A percentile compares a stretch with the other conserved stretches of the same genome.
phyloP scores from a whole-genome alignment of 2,888 invertebrate genomes.

The Polia nebulosa region DNA sequence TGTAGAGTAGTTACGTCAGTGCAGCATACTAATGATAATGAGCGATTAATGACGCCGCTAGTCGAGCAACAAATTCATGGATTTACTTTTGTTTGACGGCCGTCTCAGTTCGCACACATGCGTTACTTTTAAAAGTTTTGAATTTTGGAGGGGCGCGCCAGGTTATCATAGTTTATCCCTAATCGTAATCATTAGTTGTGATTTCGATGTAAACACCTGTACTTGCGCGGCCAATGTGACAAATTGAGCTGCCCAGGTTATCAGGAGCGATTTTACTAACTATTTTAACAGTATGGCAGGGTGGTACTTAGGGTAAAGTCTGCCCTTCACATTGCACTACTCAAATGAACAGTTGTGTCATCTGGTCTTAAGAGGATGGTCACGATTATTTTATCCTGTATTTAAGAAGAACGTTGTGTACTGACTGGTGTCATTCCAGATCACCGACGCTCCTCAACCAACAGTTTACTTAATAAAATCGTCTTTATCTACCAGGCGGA shows the following conservation, averaged over 20 bases:
- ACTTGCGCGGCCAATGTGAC: background rate
- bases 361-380: background rate
- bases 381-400: background rate
- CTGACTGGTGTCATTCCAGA: background rate
- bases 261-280: background rate
- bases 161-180: no score
- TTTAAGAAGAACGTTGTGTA: background rate
- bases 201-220: constrained; percentile 14
- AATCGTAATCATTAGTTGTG: constrained; percentile 1
- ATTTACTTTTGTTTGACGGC: no score
- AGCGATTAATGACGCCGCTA: no score
- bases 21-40: no score
- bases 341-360: background rate
- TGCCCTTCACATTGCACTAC: background rate
- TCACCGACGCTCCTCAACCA: background rate
- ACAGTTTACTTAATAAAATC: background rate
- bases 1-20: no score
- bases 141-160: no score
- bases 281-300: background rate
- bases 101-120: no score
- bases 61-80: no score
- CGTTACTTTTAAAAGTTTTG: no score
- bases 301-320: background rate
- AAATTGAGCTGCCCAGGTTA: background rate
- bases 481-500: background rate